A percentile compares a stretch with the other conserved stretches of the same genome.
Evolutionary conservation across 2,113 vertebrate species (phyloP).

Genomic region (Tupaia tana): DNA sequence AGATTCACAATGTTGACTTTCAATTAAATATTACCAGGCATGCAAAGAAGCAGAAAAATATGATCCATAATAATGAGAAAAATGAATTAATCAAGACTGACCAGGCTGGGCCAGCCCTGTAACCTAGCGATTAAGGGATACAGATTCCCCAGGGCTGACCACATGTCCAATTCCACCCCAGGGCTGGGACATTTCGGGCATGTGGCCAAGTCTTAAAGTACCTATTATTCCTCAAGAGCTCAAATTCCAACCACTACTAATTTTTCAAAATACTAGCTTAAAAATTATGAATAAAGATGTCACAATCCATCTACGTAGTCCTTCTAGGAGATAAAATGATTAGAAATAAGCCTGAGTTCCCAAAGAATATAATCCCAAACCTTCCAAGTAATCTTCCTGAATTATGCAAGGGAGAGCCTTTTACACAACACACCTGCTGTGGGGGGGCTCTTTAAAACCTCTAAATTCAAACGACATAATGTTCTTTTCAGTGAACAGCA

Average conservation of each 20-base stretch:
- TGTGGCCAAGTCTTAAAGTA: background rate
- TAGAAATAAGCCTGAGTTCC: background rate
- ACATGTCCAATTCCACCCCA: too few species aligned
- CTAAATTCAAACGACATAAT: background rate
- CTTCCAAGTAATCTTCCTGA: background rate
- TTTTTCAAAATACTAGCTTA: background rate
- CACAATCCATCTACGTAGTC: background rate
- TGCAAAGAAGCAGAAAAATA: too few species aligned
- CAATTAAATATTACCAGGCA: too few species aligned
- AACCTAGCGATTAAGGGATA: too few species aligned
- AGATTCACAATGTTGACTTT: too few species aligned
- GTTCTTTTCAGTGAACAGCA: background rate
- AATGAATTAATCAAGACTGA: too few species aligned
- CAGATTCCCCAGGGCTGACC: too few species aligned
- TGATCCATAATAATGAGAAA: too few species aligned
- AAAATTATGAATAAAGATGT: slow-evolving; percentile 3
- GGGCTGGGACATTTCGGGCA: too few species aligned
- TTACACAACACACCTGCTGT: background rate
- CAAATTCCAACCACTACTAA: background rate
- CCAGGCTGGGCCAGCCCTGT: too few species aligned
- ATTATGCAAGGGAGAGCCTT: background rate
- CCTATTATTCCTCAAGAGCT: background rate
- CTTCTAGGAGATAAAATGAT: background rate
- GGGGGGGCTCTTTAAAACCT: background rate
- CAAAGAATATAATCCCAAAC: background rate